A percentile compares a stretch with the other conserved stretches of the same genome.
Conservation (phyloP, 2,797 vertebrate genomes). For the Siniperca undulata region DNA sequence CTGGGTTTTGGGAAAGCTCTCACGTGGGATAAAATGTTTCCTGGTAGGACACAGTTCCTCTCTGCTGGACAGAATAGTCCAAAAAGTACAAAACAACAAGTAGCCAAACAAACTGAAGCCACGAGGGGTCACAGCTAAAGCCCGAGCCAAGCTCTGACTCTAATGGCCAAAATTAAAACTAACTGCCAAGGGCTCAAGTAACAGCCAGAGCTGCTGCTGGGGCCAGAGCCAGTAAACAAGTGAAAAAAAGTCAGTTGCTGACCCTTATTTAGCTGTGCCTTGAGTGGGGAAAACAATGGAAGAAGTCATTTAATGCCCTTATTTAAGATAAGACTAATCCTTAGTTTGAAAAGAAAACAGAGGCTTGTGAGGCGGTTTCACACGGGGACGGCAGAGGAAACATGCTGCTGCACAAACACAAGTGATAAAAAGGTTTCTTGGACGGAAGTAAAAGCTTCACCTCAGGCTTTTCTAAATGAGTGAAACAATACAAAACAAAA, state of each 20-base stretch:
- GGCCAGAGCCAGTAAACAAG: constrained; percentile 32
- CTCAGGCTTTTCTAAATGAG: neutral
- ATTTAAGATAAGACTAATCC: constrained; percentile 53
- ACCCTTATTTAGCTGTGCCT: constrained; percentile 28
- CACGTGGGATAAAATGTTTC: neutral
- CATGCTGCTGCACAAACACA: neutral
- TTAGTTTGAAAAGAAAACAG: constrained; percentile 24
- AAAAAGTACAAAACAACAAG: constrained; percentile 5
- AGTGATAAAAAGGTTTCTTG: neutral
- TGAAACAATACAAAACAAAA: too few relatives aligned
- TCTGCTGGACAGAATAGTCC: constrained; percentile 6
- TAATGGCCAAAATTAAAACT: constrained; percentile 51
- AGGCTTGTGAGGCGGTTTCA: neutral
- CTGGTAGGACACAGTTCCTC: constrained; percentile 4
- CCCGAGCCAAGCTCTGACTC: constrained; percentile 37
- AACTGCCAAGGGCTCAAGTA: constrained; percentile 8
- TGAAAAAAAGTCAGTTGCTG: constrained; percentile 42
- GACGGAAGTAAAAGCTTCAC: neutral
- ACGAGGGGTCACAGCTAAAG: constrained; percentile 32
- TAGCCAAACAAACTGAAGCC: constrained; percentile 24
- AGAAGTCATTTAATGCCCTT: constrained; percentile 6
- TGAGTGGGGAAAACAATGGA: constrained; percentile 32
- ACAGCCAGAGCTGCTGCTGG: constrained; percentile 30
- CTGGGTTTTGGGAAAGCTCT: neutral
- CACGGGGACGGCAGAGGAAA: neutral